phyloP scores from a whole-genome alignment of 1,140 invertebrate species.

The Aphis craccivora region DNA sequence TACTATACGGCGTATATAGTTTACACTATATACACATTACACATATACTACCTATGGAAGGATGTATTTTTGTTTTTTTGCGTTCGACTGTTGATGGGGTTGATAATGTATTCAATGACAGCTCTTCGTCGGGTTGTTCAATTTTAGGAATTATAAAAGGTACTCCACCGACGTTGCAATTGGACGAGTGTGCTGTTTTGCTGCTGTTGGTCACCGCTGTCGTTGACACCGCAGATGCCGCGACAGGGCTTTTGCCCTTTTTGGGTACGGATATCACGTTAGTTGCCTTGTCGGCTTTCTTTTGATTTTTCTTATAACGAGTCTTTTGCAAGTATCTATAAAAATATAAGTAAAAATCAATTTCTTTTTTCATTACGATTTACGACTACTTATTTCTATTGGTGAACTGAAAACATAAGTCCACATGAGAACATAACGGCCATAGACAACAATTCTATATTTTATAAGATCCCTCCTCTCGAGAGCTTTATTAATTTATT shows the following conservation, averaged over 20 bases:
- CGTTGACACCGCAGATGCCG: neutral
- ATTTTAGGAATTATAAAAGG: slow-evolving; percentile 39
- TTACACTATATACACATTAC: neutral
- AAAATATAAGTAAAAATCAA: neutral
- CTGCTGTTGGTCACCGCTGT: neutral
- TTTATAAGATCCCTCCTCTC: neutral
- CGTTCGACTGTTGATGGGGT: neutral
- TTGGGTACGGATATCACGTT: slow-evolving; percentile 34
- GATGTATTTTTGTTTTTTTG: neutral
- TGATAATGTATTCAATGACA: too few relatives aligned
- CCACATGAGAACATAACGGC: neutral
- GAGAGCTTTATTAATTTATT: neutral
- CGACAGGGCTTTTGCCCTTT: neutral
- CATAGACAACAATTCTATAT: too few relatives aligned
- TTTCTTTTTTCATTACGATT: neutral
- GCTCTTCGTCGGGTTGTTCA: neutral
- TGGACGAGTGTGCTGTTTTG: neutral
- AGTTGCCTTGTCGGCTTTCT: slow-evolving; percentile 42
- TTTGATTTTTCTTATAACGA: slow-evolving; percentile 40
- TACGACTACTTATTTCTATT: neutral
- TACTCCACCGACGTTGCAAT: neutral
- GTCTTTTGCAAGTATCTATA: slow-evolving; percentile 22
- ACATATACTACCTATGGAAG: neutral
- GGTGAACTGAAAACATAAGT: neutral
- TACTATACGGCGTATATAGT: too few relatives aligned